These are phyloP conservation scores for Achlya flavicornis DNA, from an alignment of 2,888 invertebrate genomes.

Conservation along the genomic window DNA sequence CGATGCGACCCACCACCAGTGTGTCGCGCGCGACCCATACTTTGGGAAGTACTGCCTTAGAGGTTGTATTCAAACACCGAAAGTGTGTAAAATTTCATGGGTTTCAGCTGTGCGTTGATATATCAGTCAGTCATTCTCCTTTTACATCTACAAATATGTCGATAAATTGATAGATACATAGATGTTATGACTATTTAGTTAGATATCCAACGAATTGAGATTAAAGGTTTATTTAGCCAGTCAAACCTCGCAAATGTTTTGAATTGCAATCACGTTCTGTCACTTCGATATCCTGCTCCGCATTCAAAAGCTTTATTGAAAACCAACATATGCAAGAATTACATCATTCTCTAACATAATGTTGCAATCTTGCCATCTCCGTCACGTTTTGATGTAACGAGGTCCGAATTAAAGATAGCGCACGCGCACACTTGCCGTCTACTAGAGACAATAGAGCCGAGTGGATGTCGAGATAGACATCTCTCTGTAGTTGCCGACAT, in stretches of 20 bases:
- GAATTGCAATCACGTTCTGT: constrained; percentile 2
- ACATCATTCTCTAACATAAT: constrained; percentile 35
- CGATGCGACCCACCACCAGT: no score
- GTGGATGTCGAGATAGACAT: constrained; percentile 48
- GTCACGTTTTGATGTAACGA: constrained; percentile 57
- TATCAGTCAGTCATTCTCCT: no score
- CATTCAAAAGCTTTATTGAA: constrained; percentile 3
- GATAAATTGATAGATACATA: no score
- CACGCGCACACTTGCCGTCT: constrained; percentile 54
- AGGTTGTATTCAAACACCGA: no score
- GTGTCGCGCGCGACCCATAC: no score
- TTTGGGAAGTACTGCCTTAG: no score
- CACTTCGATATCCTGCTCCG: background rate
- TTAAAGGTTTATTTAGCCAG: background rate
- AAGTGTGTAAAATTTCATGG: no score
- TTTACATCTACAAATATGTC: no score
- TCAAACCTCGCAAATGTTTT: constrained; percentile 7
- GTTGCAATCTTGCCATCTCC: constrained; percentile 61
- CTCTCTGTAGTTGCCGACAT: constrained; percentile 56
- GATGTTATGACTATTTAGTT: background rate
- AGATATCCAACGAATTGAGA: background rate
- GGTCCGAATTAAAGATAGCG: constrained; percentile 63
- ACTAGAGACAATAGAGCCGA: constrained; percentile 58
- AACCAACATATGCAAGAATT: constrained; percentile 7
- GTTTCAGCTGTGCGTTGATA: no score